Evolutionary conservation across 2,113 vertebrate species (phyloP).

Genomic region (Poeciliopsis turrubarensis): DNA sequence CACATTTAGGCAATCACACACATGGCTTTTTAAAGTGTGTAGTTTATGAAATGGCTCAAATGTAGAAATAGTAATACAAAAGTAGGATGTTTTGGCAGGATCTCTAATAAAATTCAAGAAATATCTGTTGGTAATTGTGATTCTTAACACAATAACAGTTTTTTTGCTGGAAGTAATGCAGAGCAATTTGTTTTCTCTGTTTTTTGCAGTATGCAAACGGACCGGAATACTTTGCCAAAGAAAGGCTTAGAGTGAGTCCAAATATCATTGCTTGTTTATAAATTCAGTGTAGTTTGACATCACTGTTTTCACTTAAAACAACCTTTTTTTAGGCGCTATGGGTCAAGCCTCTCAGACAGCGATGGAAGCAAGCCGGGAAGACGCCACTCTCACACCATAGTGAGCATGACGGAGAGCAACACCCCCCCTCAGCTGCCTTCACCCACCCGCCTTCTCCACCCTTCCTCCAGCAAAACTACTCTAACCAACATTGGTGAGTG

Average conservation of each 20-base stretch:
- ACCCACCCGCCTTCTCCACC: constrained; percentile 81
- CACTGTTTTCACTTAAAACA: constrained; percentile 1
- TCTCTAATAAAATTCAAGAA: neutral
- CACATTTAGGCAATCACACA: constrained; percentile 10
- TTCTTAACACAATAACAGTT: neutral
- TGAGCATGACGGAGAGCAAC: constrained; percentile 83
- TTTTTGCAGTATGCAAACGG: constrained; percentile 83
- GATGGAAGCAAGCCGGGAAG: constrained; percentile 83
- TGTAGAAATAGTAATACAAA: constrained; percentile 5
- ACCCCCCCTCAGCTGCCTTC: constrained; percentile 90
- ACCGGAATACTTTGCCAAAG: constrained; percentile 94
- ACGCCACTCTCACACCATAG: constrained; percentile 85
- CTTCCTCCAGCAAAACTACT: constrained; percentile 84
- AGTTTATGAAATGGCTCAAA: neutral
- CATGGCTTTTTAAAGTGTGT: constrained; percentile 4
- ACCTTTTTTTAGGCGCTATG: constrained; percentile 77
- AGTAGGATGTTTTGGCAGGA: neutral
- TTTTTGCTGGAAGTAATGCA: too few relatives aligned
- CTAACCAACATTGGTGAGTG: constrained; percentile 92
- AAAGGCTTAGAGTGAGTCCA: constrained; percentile 90
- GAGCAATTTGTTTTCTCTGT: neutral
- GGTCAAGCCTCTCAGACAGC: constrained; percentile 86
- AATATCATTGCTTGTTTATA: neutral
- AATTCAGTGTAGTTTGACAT: neutral
- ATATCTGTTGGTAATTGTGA: neutral